Evolutionary conservation across 2,888 invertebrate species (phyloP).

Genomic region (Cyclophora albipunctata): DNA sequence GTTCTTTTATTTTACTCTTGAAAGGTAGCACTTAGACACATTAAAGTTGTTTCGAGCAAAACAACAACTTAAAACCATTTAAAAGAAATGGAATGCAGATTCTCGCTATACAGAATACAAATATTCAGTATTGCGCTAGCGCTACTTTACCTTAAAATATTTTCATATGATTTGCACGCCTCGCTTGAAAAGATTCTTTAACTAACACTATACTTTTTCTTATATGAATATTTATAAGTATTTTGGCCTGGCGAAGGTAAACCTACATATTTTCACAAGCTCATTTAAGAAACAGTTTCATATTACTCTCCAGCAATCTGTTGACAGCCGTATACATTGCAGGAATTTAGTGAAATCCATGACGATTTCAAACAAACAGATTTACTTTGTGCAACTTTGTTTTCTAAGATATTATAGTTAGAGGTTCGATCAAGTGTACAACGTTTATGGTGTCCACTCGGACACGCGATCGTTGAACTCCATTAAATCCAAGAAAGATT

Average conservation of each 20-base stretch:
- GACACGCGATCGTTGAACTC: slow-evolving; percentile 60
- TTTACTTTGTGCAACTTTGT: too few relatives aligned
- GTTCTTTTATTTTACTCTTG: background rate
- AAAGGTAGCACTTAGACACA: slow-evolving; percentile 6
- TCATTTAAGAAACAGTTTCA: slow-evolving; percentile 9
- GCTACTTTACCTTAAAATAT: too few relatives aligned
- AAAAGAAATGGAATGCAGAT: slow-evolving; percentile 15
- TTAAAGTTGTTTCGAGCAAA: slow-evolving; percentile 13
- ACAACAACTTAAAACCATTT: slow-evolving; percentile 12
- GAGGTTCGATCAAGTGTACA: slow-evolving; percentile 3
- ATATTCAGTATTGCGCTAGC: background rate
- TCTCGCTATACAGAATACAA: slow-evolving; percentile 15
- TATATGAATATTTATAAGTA: slow-evolving; percentile 18
- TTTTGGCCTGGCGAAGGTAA: slow-evolving; percentile 13
- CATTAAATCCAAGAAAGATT: slow-evolving; percentile 45
- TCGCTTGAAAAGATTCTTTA: slow-evolving; percentile 1
- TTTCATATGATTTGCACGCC: too few relatives aligned
- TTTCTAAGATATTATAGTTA: too few relatives aligned
- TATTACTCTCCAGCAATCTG: slow-evolving; percentile 9
- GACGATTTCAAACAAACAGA: background rate
- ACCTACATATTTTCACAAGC: slow-evolving; percentile 14
- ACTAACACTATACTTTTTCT: slow-evolving; percentile 13
- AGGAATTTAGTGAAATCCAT: slow-evolving; percentile 8
- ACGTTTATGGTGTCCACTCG: slow-evolving; percentile 40
- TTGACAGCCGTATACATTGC: slow-evolving; percentile 12